Base-by-base conservation (phyloP, 1,140 invertebrate genomes). In the Apis dorsata region DNA sequence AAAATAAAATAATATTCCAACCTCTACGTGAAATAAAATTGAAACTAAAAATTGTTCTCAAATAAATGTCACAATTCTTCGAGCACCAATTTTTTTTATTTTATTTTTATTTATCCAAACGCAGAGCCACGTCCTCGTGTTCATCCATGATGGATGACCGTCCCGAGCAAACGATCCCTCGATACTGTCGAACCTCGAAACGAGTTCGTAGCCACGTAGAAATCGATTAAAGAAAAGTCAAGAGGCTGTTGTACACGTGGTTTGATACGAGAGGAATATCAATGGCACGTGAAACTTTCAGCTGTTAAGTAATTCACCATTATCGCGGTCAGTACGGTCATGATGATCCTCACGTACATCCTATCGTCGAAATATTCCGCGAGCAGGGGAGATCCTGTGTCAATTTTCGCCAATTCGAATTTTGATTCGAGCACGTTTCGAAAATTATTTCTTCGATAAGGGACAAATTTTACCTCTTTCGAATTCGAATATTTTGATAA, bases 271-370 rank as follows among this genome's bases (percentile, higher is more conserved):
- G 57, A 19, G n/a, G 91, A 92, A 93, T 92, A 89, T 88, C 81
- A 92, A 93, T 90, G 68, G 68, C 86, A 83, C 86, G 85, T 90
- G 79, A 90, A 93, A 93, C 91, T 93, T 91, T 91, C 88, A 83
- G 81, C 55, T 77, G 77, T 92, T 92, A 91, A 89, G 90, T 92
- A 93, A 93, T 91, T 89, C 85, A 49, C 74, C n/a, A n/a, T 65
- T 53, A 84, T 78, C 72, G 57, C 63, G 55, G 59, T n/a, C 83
- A 77, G 9, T 13, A 15, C 15, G 66, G 44, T 34, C 28, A 12
- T 28, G 57, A 59, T 44, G 15, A 68, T 77, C 17, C 44, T 68
- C 82, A 79, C 82, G 82, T 79, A 66, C 24, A 2, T 19, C 34
- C 60, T 1, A 7, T 12, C 2, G 34, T 59, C 55, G 77, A 79